phyloP scores from a whole-genome alignment of 2,113 vertebrate species.

The Datnioides undecimradiatus region DNA sequence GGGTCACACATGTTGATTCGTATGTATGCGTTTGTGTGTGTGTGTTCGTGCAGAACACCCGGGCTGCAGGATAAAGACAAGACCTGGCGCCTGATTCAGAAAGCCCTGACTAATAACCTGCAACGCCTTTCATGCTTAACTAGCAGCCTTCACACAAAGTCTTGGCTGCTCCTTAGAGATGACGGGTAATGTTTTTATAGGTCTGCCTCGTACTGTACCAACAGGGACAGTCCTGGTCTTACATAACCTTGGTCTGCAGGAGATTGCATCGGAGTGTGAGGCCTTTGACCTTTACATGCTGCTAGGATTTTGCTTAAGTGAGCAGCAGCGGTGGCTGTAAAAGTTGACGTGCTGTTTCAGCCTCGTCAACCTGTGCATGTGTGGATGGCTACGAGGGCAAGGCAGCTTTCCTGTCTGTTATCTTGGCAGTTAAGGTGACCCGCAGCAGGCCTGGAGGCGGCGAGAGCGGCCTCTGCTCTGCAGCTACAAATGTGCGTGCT shows the following conservation, averaged over 20 bases:
- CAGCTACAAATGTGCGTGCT: not conserved
- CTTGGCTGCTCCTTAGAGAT: slow-evolving; percentile 35
- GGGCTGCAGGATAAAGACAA: slow-evolving; percentile 62
- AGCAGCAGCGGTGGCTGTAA: slow-evolving; percentile 3
- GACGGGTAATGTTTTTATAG: slow-evolving; percentile 38
- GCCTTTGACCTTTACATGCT: slow-evolving; percentile 51
- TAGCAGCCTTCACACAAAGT: slow-evolving; percentile 38
- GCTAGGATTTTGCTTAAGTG: slow-evolving; percentile 59
- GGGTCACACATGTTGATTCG: slow-evolving; percentile 72
- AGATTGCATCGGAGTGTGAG: slow-evolving; percentile 43
- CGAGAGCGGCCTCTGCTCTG: slow-evolving; percentile 12
- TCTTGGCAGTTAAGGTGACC: slow-evolving; percentile 63
- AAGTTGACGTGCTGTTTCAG: slow-evolving; percentile 58
- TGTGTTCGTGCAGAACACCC: slow-evolving; percentile 48
- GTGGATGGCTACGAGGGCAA: slow-evolving; percentile 1
- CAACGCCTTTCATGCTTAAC: slow-evolving; percentile 39
- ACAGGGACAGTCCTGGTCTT: slow-evolving; percentile 46
- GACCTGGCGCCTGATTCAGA: slow-evolving; percentile 55
- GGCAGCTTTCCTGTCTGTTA: slow-evolving; percentile 29
- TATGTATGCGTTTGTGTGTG: slow-evolving; percentile 33
- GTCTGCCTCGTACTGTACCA: slow-evolving; percentile 35
- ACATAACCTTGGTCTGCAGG: slow-evolving; percentile 52
- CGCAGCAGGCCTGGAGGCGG: slow-evolving; percentile 41
- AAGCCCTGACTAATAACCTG: slow-evolving; percentile 56
- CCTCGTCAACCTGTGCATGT: slow-evolving; percentile 43